phyloP scores from a whole-genome alignment of 2,113 vertebrate species.

The Atlantisia rogersi region DNA sequence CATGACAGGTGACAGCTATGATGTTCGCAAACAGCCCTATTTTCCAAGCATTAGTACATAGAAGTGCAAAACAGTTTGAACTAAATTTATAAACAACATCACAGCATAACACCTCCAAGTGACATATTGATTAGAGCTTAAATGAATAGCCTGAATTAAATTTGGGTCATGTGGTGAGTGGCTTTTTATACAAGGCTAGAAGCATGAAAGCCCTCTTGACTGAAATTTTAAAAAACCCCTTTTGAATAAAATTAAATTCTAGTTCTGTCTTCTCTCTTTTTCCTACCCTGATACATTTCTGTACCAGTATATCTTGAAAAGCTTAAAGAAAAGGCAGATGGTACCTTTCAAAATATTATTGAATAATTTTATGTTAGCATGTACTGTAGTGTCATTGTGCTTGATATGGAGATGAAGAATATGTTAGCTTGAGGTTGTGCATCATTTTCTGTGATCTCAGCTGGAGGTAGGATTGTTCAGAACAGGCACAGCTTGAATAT shows the following conservation, averaged over 20 bases:
- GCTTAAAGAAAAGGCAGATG: conserved; percentile 3
- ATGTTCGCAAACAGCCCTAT: conserved; percentile 13
- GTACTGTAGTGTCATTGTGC: neutral
- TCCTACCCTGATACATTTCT: neutral
- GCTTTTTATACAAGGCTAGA: neutral
- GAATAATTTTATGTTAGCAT: neutral
- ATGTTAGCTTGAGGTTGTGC: neutral
- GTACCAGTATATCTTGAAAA: neutral
- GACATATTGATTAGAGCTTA: conserved; percentile 47
- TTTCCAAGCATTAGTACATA: conserved; percentile 24
- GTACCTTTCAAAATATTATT: conserved; percentile 6
- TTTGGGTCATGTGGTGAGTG: neutral
- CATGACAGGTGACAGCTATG: conserved; percentile 32
- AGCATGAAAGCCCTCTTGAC: neutral
- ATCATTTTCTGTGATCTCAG: conserved; percentile 58
- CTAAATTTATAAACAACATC: conserved; percentile 28
- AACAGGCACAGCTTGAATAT: conserved; percentile 62
- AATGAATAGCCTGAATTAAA: conserved; percentile 28
- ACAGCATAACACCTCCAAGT: neutral
- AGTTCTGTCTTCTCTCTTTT: neutral
- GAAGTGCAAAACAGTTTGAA: conserved; percentile 13
- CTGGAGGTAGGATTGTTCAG: conserved; percentile 38
- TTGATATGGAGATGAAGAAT: conserved; percentile 41
- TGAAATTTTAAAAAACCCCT: neutral
- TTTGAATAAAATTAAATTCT: neutral